Percentiles rank a stretch among this genome's conserved stretches.
Evolutionary conservation across 2,888 invertebrate genomes (phyloP).

Genomic region (Limnephilus rhombicus): DNA sequence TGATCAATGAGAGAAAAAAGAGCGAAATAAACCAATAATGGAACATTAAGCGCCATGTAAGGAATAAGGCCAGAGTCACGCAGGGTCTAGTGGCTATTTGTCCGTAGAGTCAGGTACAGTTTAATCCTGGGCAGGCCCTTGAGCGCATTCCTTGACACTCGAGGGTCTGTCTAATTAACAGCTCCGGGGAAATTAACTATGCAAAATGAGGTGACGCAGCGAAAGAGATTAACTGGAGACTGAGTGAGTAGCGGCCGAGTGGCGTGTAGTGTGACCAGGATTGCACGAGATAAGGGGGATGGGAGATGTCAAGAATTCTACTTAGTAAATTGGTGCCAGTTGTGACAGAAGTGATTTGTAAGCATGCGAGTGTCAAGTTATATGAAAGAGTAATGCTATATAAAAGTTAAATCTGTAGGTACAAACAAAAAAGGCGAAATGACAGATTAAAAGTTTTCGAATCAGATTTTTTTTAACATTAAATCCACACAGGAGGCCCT

Average conservation of each 20-base stretch:
- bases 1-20: neutral
- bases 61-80: neutral
- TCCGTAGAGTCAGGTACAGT: neutral
- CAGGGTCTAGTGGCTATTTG: neutral
- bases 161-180: slow-evolving; percentile 17
- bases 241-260: neutral
- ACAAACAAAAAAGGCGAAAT: neutral
- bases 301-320: neutral
- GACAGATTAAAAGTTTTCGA: neutral
- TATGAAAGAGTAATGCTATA: neutral
- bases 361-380: neutral
- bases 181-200: slow-evolving; percentile 20
- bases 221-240: neutral
- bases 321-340: neutral
- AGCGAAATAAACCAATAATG: neutral
- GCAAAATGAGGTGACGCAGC: slow-evolving; percentile 13
- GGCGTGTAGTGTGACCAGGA: slow-evolving; percentile 2
- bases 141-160: slow-evolving; percentile 14
- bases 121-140: neutral
- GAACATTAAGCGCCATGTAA: neutral
- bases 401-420: neutral
- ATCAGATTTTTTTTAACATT: neutral
- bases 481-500: too few species aligned
- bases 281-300: neutral
- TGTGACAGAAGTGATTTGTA: neutral